phyloP scores from a whole-genome alignment of 2,113 vertebrate genomes.

The Cynoglossus semilaevis region DNA sequence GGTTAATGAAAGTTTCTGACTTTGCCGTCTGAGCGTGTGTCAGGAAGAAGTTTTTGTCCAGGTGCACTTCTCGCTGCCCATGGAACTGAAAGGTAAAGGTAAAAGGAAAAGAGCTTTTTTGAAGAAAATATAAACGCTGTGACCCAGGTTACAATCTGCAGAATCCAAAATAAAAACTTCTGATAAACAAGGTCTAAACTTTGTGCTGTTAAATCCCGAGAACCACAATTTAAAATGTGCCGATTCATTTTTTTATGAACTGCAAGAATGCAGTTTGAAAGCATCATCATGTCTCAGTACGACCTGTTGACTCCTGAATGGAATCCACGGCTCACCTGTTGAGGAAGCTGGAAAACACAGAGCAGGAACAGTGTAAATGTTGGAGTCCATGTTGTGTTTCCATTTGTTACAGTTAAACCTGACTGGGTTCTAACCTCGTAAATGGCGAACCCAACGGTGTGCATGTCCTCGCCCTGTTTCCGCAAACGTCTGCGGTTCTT shows the following conservation, averaged over 20 bases:
- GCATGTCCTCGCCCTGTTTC: constrained; percentile 92
- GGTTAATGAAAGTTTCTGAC: constrained; percentile 92
- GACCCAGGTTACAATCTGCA: too few species aligned
- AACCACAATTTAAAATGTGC: too few species aligned
- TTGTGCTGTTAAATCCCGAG: too few species aligned
- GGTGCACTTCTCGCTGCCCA: constrained; percentile 85
- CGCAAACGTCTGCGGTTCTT: constrained; percentile 88
- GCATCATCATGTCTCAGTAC: too few species aligned
- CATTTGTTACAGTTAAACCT: not conserved
- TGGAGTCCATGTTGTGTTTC: not conserved
- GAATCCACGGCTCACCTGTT: constrained; percentile 63
- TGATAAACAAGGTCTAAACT: too few species aligned
- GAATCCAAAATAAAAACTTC: too few species aligned
- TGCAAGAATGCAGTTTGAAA: too few species aligned
- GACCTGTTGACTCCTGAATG: not conserved
- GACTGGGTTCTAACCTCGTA: constrained; percentile 79
- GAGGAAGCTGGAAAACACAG: constrained; percentile 60
- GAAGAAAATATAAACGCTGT: too few species aligned
- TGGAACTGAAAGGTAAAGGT: constrained; percentile 69
- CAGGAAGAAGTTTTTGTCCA: constrained; percentile 91
- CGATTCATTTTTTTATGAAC: too few species aligned
- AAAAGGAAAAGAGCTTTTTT: not conserved
- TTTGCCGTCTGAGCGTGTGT: constrained; percentile 83
- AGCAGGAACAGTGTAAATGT: too few species aligned
- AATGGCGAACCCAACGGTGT: constrained; percentile 92